A percentile compares a stretch with the other conserved stretches of the same genome.
Conservation (phyloP, 2,113 vertebrate genomes). For the Thalassarche chlororhynchos region DNA sequence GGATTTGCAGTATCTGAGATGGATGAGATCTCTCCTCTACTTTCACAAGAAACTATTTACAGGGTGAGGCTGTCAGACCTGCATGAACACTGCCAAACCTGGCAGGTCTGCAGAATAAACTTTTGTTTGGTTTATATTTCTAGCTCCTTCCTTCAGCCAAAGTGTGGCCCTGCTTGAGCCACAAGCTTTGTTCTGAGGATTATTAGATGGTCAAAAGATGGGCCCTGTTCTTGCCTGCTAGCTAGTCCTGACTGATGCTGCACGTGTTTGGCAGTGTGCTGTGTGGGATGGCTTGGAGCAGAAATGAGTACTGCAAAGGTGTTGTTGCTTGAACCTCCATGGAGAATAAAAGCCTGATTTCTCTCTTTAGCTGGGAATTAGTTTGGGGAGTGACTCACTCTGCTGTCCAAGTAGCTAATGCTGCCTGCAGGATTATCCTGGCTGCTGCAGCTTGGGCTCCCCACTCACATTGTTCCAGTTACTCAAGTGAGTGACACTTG, state of each 20-base stretch:
- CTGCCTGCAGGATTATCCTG: conserved; percentile 11
- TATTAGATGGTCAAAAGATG: neutral
- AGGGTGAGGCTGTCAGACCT: conserved; percentile 16
- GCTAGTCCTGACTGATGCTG: neutral
- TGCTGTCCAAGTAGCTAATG: neutral
- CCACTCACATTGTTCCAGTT: neutral
- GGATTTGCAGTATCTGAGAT: conserved; percentile 1
- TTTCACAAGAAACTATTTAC: conserved; percentile 19
- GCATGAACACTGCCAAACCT: neutral
- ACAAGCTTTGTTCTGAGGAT: neutral
- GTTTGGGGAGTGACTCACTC: neutral
- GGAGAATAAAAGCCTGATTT: neutral
- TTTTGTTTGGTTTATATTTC: neutral
- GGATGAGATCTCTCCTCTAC: conserved; percentile 3
- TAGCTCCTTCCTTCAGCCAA: neutral
- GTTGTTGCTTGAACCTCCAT: neutral
- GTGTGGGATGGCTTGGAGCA: neutral
- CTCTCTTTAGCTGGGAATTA: conserved; percentile 1
- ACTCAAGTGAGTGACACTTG: neutral
- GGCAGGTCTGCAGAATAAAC: conserved; percentile 11
- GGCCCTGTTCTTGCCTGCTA: neutral
- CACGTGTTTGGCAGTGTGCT: neutral
- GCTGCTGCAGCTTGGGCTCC: neutral
- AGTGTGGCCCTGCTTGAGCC: neutral
- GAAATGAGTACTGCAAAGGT: neutral